Conservation (phyloP, 2,888 invertebrate species). For the Thysanoteuthis rhombus region DNA sequence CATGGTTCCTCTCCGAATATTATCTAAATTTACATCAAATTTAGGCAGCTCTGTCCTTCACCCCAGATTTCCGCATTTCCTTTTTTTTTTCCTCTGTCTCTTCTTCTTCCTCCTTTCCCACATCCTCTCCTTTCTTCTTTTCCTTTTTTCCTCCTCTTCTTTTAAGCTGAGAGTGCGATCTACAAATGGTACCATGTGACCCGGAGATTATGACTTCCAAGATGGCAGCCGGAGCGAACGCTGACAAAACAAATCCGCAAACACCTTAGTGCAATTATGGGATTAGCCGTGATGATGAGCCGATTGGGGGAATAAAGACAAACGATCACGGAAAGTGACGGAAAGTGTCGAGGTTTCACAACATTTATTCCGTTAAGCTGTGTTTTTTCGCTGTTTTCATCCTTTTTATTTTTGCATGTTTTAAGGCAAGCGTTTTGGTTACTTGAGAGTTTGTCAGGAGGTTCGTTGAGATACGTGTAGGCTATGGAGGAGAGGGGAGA, state of each 20-base stretch:
- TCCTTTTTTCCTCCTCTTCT: background rate
- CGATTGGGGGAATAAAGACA: background rate
- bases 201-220: background rate
- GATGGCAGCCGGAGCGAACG: background rate
- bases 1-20: background rate
- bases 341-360: background rate
- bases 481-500: background rate
- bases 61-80: background rate
- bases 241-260: background rate
- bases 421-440: background rate
- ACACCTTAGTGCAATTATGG: background rate
- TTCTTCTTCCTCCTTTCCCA: background rate
- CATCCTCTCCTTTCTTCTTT: too few relatives aligned
- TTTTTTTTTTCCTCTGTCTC: too few relatives aligned
- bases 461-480: background rate
- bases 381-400: background rate
- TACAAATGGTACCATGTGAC: background rate
- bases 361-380: background rate
- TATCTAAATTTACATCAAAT: background rate
- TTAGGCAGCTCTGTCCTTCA: background rate
- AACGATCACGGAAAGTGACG: background rate
- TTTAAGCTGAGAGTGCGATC: background rate
- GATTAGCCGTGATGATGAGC: background rate
- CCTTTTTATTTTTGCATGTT: background rate
- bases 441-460: background rate